Conservation (phyloP, 2,113 vertebrate species). For the Silurus glanis region DNA sequence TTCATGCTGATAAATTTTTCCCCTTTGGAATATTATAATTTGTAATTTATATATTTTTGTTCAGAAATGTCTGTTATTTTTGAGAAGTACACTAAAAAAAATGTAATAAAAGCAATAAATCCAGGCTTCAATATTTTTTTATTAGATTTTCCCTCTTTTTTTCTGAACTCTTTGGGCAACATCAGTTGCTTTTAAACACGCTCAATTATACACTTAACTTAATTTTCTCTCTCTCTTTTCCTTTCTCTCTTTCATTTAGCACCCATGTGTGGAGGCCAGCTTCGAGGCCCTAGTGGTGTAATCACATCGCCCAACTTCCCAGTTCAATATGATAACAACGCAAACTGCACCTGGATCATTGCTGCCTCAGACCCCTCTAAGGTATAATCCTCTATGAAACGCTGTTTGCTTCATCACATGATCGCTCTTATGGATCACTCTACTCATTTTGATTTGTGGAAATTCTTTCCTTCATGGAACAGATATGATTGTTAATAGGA, state of each 20-base stretch:
- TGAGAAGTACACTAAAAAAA: background rate
- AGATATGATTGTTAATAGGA: slow-evolving; percentile 2
- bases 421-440: background rate
- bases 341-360: slow-evolving; percentile 98
- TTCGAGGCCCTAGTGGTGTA: slow-evolving; percentile 87
- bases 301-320: slow-evolving; percentile 97
- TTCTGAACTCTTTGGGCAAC: background rate
- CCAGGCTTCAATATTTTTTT: background rate
- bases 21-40: no score
- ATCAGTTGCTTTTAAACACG: background rate
- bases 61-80: background rate
- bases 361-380: slow-evolving; percentile 86
- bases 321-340: slow-evolving; percentile 97
- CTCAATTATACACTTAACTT: background rate
- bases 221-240: background rate
- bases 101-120: background rate
- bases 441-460: background rate
- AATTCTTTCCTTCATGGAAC: background rate
- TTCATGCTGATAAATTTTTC: no score
- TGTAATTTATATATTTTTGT: background rate
- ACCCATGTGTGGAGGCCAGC: slow-evolving; percentile 89
- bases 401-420: background rate
- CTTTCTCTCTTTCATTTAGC: slow-evolving; percentile 68
- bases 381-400: slow-evolving; percentile 69
- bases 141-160: background rate